Conservation (phyloP, 2,797 vertebrate genomes). For the Falco columbarius region DNA sequence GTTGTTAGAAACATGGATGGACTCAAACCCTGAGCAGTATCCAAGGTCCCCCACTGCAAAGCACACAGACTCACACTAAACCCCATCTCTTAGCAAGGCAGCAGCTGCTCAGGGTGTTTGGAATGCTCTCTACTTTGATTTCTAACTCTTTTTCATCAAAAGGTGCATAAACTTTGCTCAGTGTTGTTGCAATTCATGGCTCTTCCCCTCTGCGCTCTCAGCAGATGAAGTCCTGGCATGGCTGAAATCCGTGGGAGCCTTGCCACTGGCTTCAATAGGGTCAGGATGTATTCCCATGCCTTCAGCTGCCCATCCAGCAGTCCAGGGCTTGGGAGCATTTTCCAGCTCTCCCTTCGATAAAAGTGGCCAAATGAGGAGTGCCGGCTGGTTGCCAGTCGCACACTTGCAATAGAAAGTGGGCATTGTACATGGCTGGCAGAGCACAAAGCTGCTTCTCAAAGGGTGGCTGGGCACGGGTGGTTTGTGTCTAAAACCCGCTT, state of each 20-base stretch:
- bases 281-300: constrained; percentile 66
- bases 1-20: neutral
- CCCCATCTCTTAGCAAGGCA: neutral
- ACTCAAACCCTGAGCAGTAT: neutral
- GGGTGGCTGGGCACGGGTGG: neutral
- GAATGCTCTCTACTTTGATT: constrained; percentile 10
- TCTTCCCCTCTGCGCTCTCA: neutral
- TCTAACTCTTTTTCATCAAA: constrained; percentile 13
- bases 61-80: neutral
- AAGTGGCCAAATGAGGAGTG: neutral
- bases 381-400: neutral
- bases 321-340: constrained; percentile 32
- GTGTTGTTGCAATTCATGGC: neutral
- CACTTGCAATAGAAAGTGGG: neutral
- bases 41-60: neutral
- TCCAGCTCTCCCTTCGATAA: neutral
- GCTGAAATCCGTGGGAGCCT: neutral
- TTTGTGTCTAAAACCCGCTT: constrained; percentile 29
- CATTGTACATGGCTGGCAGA: constrained; percentile 41
- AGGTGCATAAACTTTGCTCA: neutral
- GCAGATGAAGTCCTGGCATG: neutral
- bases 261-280: constrained; percentile 34
- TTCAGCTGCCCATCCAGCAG: constrained; percentile 41
- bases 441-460: constrained; percentile 55
- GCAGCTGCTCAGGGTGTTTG: neutral